phyloP scores from a whole-genome alignment of 2,888 invertebrate species.

The Lycocerus yunnanus region DNA sequence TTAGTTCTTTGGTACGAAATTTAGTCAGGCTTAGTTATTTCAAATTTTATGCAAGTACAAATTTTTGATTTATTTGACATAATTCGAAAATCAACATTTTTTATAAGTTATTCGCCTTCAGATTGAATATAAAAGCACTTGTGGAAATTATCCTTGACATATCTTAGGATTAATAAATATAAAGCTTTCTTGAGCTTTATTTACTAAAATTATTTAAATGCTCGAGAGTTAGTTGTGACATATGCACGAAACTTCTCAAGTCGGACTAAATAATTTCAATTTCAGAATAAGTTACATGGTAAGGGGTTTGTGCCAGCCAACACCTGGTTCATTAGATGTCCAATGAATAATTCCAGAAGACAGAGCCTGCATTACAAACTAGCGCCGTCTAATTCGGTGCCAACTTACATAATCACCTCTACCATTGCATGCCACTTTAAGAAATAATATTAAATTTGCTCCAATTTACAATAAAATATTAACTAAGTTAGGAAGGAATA shows the following conservation, averaged over 20 bases:
- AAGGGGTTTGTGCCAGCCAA: slow-evolving; percentile 31
- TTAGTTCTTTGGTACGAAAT: background rate
- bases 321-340: slow-evolving; percentile 33
- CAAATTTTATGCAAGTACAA: background rate
- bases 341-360: slow-evolving; percentile 32
- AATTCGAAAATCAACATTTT: background rate
- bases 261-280: slow-evolving; percentile 27
- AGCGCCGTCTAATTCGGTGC: slow-evolving; percentile 25
- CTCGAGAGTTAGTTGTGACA: slow-evolving; percentile 12
- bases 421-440: slow-evolving; percentile 19
- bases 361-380: slow-evolving; percentile 29
- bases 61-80: background rate
- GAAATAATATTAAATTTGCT: background rate
- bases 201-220: slow-evolving; percentile 7
- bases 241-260: slow-evolving; percentile 14
- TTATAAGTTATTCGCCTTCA: background rate
- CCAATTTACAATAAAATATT: background rate
- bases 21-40: background rate
- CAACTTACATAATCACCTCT: slow-evolving; percentile 29
- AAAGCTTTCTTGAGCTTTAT: background rate
- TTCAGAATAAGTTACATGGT: slow-evolving; percentile 22
- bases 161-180: background rate
- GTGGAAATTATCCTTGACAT: background rate
- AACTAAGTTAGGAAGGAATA: background rate
- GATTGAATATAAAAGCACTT: background rate